A percentile compares a stretch with the other conserved stretches of the same genome.
These are phyloP conservation scores for Temnothorax rugatulus DNA, from an alignment of 2,888 invertebrate species.

Conservation along the genomic window DNA sequence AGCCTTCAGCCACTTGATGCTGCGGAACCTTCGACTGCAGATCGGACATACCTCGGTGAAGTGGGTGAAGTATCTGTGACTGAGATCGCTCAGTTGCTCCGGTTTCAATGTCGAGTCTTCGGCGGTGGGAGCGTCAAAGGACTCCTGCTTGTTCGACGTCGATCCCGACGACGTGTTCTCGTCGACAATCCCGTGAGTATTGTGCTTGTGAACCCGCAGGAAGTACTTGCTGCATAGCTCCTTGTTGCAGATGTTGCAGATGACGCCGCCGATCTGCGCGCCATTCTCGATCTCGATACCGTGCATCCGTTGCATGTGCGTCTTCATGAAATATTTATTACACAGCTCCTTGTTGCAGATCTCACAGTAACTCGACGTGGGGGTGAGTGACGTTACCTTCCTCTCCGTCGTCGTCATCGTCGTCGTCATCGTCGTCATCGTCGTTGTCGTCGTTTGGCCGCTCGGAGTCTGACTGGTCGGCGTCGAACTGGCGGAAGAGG, in stretches of 20 bases:
- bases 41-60: conserved; percentile 93
- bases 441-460: conserved; percentile 87
- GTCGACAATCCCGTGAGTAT: conserved; percentile 98
- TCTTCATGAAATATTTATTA: conserved; percentile 99
- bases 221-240: conserved; percentile 99
- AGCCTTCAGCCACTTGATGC: conserved; percentile 95
- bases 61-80: conserved; percentile 89
- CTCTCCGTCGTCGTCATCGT: conserved; percentile 89
- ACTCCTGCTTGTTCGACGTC: conserved; percentile 79
- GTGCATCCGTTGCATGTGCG: conserved; percentile 99
- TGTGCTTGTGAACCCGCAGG: conserved; percentile 98
- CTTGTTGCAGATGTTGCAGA: conserved; percentile 99
- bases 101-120: conserved; percentile 87
- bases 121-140: conserved; percentile 78
- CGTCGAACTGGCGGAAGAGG: conserved; percentile 58
- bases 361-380: conserved; percentile 96
- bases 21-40: conserved; percentile 95
- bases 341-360: conserved; percentile 99
- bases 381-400: conserved; percentile 89
- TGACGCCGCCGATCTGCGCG: conserved; percentile 96
- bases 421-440: conserved; percentile 87
- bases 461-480: conserved; percentile 61
- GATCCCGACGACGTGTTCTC: conserved; percentile 88
- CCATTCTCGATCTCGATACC: conserved; percentile 97
- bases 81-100: conserved; percentile 88